Evolutionary conservation across 2,797 vertebrate genomes (phyloP).

Genomic region (Pelobates cultripes): DNA sequence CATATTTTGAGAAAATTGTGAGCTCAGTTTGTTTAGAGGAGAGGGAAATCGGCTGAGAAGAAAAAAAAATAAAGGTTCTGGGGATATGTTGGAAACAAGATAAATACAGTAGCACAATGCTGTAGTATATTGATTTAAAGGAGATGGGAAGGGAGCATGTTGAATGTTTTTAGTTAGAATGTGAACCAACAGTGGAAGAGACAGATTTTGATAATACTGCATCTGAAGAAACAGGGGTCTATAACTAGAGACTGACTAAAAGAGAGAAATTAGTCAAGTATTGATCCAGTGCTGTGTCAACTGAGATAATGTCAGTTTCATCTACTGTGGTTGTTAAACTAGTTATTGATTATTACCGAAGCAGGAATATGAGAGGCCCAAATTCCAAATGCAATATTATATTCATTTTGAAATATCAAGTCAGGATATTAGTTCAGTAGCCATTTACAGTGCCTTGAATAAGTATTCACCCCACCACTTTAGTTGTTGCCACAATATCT

Average conservation of each 20-base stretch:
- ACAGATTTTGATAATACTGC: neutral
- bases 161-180: neutral
- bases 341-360: neutral
- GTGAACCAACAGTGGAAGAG: neutral
- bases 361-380: neutral
- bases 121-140: neutral
- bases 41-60: too few relatives aligned
- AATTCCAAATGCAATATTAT: neutral
- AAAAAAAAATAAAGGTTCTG: too few relatives aligned
- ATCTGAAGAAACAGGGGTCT: neutral
- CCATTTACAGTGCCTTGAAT: too few relatives aligned
- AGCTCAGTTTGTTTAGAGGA: too few relatives aligned
- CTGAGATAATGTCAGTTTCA: neutral
- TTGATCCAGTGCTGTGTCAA: neutral
- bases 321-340: neutral
- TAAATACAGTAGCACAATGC: too few relatives aligned
- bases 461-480: too few relatives aligned
- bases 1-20: too few relatives aligned
- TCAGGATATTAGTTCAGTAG: too few relatives aligned
- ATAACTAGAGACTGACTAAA: neutral
- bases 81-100: too few relatives aligned
- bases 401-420: neutral
- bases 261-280: neutral
- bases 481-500: too few relatives aligned
- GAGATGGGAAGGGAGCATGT: neutral